phyloP scores from a whole-genome alignment of 1,140 invertebrate species.

The Drosophila parvula region DNA sequence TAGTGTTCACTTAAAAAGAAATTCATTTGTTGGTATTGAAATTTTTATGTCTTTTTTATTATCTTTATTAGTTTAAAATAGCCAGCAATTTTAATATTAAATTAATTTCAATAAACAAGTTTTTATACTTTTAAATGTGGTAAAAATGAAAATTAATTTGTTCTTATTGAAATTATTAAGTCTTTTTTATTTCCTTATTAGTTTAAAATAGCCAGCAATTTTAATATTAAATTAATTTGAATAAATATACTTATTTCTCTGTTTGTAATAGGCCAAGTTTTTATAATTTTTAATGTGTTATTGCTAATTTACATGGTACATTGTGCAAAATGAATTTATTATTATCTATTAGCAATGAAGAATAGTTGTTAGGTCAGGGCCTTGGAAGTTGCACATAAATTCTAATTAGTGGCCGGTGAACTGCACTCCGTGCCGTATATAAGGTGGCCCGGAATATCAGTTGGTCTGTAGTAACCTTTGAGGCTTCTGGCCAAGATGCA shows the following conservation, averaged over 20 bases:
- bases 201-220: background rate
- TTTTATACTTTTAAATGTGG: background rate
- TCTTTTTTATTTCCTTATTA: background rate
- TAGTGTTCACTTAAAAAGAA: too few relatives aligned
- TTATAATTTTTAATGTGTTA: background rate
- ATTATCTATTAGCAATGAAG: background rate
- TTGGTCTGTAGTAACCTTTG: constrained; percentile 8
- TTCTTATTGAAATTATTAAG: background rate
- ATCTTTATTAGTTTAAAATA: background rate
- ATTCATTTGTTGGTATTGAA: background rate
- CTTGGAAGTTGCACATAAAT: constrained; percentile 23
- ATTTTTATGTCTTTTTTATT: background rate
- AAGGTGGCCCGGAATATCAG: constrained; percentile 3
- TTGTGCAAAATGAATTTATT: constrained; percentile 11
- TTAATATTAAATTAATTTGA: background rate
- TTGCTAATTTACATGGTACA: constrained; percentile 15
- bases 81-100: background rate
- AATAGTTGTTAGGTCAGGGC: constrained; percentile 11
- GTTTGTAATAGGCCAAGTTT: background rate
- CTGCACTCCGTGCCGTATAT: constrained; percentile 42
- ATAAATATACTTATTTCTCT: background rate
- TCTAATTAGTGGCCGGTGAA: constrained; percentile 45
- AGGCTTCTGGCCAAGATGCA: constrained; percentile 24
- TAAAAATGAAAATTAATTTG: too few relatives aligned
- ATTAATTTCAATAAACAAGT: background rate